Evolutionary conservation across 2,113 vertebrate species (phyloP), one percentile per base, ranked within the genome.

Genomic region (Melospiza melodia): DNA sequence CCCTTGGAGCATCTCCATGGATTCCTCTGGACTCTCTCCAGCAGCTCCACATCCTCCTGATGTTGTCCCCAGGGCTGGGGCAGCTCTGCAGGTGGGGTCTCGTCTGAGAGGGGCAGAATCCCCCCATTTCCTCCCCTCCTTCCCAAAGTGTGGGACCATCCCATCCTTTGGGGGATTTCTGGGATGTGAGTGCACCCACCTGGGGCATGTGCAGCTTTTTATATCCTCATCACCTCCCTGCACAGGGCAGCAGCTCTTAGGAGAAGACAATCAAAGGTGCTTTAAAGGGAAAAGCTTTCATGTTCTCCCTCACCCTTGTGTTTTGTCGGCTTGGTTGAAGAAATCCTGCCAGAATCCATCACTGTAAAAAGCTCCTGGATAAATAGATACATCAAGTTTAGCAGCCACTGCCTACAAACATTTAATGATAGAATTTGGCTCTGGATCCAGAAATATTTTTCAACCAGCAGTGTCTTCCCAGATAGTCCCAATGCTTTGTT

Each of bases 1-100:
- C 31, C 31, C 51, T 44, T 0, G 4, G 27, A 58, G 3, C 35
- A 58, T 1, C 31, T 58, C 22, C 0, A 0, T 23, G 51, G 18
- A 6, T 6, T 78, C 67, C 67, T 58, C 75, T 81, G 52, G 18
- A 3, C 2, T 66, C 0, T 0, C 8, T 74, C 31, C 68, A 59
- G 77, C 15, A 74, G 8, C 30, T 65, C 35, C 66, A 65, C 0
- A 0, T 18, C 58, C 66, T 14, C 3, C 10, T 63, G 6, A 3
- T 71, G 15, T 8, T 69, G 73, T 5, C 0, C 35, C 84, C 73
- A 61, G 65, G 8, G 22, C 54, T 68, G 44, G 73, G 28, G 44
- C 72, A 87, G 84, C 54, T 61, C 63, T 77, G 44, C 84, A 77
- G 54, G 37, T 41, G 84, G 37, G 33, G 18, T 52, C 73, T 52